Conservation (phyloP, 2,888 invertebrate species). For the Labia minor region DNA sequence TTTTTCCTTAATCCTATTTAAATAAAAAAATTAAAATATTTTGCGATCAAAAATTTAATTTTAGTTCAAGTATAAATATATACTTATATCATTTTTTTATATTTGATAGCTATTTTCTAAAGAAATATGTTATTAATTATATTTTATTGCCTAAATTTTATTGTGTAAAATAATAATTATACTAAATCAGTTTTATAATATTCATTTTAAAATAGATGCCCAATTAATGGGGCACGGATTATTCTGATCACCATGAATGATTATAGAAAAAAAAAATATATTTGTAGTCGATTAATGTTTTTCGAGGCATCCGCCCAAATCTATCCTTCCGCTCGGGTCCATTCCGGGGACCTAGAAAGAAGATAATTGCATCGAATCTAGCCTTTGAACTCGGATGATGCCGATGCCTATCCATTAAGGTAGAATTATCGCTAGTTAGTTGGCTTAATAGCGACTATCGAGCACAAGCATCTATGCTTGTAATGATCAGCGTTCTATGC, state of each 20-base stretch:
- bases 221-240: too few relatives aligned
- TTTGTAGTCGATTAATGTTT: background rate
- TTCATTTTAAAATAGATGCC: too few relatives aligned
- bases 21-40: too few relatives aligned
- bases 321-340: background rate
- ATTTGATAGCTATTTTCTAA: too few relatives aligned
- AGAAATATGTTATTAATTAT: too few relatives aligned
- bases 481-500: background rate
- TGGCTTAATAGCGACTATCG: background rate
- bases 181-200: too few relatives aligned
- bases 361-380: conserved; percentile 13
- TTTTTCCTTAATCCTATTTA: too few relatives aligned
- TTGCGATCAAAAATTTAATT: too few relatives aligned
- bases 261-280: background rate
- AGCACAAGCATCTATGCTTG: background rate
- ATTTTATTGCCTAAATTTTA: too few relatives aligned
- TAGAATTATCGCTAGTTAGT: conserved; percentile 7
- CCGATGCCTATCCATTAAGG: background rate
- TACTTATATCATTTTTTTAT: too few relatives aligned
- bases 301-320: background rate
- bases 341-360: background rate
- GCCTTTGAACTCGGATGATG: background rate
- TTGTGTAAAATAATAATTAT: too few relatives aligned
- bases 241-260: background rate
- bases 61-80: too few relatives aligned